These are phyloP conservation scores for Macrophya alboannulata DNA, from an alignment of 2,888 invertebrate species.

Conservation along the genomic window DNA sequence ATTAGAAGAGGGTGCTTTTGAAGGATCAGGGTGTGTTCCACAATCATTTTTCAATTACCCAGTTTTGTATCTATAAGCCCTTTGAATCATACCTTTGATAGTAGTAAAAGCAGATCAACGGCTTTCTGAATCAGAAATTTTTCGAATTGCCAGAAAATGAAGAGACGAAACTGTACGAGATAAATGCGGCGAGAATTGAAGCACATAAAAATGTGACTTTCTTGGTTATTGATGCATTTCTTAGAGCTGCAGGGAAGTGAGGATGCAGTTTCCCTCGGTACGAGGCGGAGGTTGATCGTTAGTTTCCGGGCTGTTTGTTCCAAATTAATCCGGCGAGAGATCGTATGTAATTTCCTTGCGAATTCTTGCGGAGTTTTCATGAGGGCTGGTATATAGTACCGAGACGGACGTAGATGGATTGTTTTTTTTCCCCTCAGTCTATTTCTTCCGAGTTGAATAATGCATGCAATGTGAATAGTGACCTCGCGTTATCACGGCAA, in stretches of 20 bases:
- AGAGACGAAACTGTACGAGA: background rate
- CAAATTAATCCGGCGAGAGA: background rate
- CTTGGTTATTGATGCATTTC: background rate
- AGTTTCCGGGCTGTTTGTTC: background rate
- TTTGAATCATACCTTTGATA: background rate
- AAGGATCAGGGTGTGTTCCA: background rate
- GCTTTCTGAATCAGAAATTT: background rate
- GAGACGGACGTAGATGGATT: slow-evolving; percentile 51
- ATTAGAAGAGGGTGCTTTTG: background rate
- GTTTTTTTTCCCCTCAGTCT: slow-evolving; percentile 5
- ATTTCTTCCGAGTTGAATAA: slow-evolving; percentile 38
- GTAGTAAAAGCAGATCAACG: too few species aligned
- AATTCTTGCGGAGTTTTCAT: slow-evolving; percentile 4
- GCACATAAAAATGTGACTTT: background rate
- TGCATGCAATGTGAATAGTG: slow-evolving; percentile 46
- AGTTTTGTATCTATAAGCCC: background rate
- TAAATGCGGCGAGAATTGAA: background rate
- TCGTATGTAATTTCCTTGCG: background rate
- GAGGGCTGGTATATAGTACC: background rate
- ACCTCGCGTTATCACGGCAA: slow-evolving; percentile 37
- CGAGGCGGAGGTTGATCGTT: background rate
- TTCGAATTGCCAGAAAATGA: background rate
- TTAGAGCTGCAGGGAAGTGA: too few species aligned
- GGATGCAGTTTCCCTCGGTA: background rate
- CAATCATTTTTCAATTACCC: background rate